Evolutionary conservation across 2,113 vertebrate genomes (phyloP).

Genomic region (Carlito syrichta): DNA sequence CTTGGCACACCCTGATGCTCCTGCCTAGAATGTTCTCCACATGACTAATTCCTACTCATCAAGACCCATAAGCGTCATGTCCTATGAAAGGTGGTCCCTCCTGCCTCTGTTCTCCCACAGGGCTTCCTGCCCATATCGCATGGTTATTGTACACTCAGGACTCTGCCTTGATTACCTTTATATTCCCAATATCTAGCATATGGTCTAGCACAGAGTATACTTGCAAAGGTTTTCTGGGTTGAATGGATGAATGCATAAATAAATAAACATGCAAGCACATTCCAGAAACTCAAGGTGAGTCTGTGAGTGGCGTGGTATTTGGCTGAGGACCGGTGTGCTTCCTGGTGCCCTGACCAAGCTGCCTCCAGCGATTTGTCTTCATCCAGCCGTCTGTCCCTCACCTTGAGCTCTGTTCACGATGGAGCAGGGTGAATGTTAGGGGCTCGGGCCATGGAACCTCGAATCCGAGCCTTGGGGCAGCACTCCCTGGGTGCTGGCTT

Average conservation of each 20-base stretch:
- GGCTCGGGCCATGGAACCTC: neutral
- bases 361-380: neutral
- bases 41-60: slow-evolving; percentile 49
- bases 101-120: neutral
- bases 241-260: slow-evolving; percentile 9
- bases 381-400: neutral
- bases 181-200: neutral
- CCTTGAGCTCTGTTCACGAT: neutral
- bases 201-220: neutral
- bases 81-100: neutral
- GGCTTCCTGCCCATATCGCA: neutral
- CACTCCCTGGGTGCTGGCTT: neutral
- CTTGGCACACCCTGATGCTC: neutral
- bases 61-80: neutral
- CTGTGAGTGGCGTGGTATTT: neutral
- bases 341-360: neutral
- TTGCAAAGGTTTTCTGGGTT: slow-evolving; percentile 12
- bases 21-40: neutral
- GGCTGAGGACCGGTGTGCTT: neutral
- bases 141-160: neutral
- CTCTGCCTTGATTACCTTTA: neutral
- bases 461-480: neutral
- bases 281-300: slow-evolving; percentile 58
- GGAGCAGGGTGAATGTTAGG: neutral
- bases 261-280: slow-evolving; percentile 59